Conservation (phyloP, 2,113 vertebrate genomes). For the Mystacornis crossleyi region DNA sequence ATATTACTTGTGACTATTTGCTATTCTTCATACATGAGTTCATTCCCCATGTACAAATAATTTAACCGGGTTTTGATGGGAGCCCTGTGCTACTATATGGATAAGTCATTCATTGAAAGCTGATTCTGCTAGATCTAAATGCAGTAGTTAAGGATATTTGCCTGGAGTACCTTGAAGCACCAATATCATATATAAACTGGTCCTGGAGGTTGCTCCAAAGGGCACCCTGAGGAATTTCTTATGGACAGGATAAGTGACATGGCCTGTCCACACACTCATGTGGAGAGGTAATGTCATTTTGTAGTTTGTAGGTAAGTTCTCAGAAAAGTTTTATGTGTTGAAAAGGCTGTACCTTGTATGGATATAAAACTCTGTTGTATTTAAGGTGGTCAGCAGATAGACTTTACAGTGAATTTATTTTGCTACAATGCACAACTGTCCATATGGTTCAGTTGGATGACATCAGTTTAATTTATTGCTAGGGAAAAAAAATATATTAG, state of each 20-base stretch:
- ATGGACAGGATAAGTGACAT: background rate
- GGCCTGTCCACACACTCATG: background rate
- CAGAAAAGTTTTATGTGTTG: background rate
- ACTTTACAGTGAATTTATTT: background rate
- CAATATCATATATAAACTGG: background rate
- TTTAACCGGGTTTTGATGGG: background rate
- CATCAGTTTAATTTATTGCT: background rate
- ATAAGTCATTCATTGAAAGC: background rate
- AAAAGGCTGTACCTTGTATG: fast-evolving
- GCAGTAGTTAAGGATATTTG: background rate
- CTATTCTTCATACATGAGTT: background rate
- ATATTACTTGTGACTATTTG: background rate
- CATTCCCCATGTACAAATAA: fast-evolving
- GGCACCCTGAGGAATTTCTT: background rate
- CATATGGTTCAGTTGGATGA: fast-evolving
- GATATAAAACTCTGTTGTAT: background rate
- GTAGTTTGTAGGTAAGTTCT: background rate
- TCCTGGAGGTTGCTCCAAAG: background rate
- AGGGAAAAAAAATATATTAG: background rate
- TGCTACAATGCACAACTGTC: background rate
- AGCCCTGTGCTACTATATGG: background rate
- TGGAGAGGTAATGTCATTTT: background rate
- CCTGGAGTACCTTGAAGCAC: background rate
- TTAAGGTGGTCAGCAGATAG: background rate
- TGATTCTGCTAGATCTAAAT: background rate